These are phyloP conservation scores for Busseola fusca DNA, from an alignment of 2,888 invertebrate genomes.

Conservation along the genomic window DNA sequence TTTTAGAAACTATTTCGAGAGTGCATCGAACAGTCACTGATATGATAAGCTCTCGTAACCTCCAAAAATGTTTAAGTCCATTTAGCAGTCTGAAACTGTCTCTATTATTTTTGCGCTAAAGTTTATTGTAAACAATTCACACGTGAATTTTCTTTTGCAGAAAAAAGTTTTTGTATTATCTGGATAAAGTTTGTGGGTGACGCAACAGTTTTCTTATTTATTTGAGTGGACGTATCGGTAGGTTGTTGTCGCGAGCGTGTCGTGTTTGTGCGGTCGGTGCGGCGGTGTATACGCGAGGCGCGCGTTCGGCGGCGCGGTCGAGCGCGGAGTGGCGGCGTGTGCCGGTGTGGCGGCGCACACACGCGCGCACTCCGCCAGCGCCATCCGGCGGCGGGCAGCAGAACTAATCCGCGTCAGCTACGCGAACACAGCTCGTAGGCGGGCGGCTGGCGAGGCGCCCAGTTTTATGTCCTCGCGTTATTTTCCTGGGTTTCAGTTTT, in stretches of 20 bases:
- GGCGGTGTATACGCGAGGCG: constrained; percentile 77
- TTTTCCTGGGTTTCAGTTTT: constrained; percentile 33
- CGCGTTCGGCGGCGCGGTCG: constrained; percentile 86
- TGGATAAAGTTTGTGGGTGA: constrained; percentile 64
- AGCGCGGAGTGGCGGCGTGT: constrained; percentile 86
- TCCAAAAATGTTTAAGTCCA: constrained; percentile 65
- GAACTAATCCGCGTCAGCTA: constrained; percentile 66
- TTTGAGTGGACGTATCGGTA: constrained; percentile 68
- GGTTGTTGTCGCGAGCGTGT: constrained; percentile 82
- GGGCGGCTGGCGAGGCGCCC: constrained; percentile 74
- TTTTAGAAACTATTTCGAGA: constrained; percentile 60
- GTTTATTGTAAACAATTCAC: constrained; percentile 63
- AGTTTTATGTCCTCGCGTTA: constrained; percentile 47
- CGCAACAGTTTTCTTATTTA: constrained; percentile 77
- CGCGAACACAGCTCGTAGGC: constrained; percentile 69
- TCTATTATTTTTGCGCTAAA: constrained; percentile 56
- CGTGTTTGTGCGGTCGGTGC: constrained; percentile 73
- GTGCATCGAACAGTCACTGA: constrained; percentile 78
- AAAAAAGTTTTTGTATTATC: constrained; percentile 59
- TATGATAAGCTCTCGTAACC: constrained; percentile 74
- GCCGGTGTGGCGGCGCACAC: constrained; percentile 82
- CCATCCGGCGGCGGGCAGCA: constrained; percentile 85
- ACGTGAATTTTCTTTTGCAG: constrained; percentile 59
- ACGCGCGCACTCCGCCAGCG: constrained; percentile 75
- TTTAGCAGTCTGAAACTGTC: constrained; percentile 58